Percentiles rank a stretch among this genome's conserved stretches.
These are phyloP conservation scores for Bettongia penicillata DNA, from an alignment of 2,113 vertebrate species.

Conservation along the genomic window DNA sequence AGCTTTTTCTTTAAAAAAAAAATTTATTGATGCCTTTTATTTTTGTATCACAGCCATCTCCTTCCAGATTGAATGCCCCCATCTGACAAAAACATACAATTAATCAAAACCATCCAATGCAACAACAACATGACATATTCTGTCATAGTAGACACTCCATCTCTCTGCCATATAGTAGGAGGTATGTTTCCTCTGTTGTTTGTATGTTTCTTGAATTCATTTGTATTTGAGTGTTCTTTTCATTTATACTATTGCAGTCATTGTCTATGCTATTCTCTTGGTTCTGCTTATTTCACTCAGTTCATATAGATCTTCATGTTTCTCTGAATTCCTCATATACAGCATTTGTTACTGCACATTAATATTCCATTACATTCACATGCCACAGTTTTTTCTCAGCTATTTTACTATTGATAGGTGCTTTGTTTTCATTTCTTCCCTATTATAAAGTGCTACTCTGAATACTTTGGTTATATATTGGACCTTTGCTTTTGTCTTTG, in stretches of 20 bases:
- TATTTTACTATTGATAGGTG: neutral
- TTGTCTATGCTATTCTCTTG: neutral
- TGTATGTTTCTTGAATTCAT: too few species aligned
- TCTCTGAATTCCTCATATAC: neutral
- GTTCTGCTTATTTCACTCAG: neutral
- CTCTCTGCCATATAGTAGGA: too few species aligned
- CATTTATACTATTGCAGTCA: neutral
- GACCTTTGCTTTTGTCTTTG: neutral
- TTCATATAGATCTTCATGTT: neutral
- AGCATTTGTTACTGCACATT: neutral
- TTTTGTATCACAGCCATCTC: neutral
- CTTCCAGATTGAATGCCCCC: neutral
- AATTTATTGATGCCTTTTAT: neutral
- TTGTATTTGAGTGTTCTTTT: neutral
- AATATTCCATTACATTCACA: neutral
- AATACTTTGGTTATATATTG: neutral
- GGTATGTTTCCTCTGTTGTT: neutral
- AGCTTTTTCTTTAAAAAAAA: conserved; percentile 16
- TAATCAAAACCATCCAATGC: neutral
- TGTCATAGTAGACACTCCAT: neutral
- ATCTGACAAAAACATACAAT: neutral
- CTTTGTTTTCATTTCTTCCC: neutral
- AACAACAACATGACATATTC: neutral
- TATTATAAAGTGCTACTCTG: neutral
- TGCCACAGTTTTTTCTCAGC: neutral